Percentiles rank a stretch among this genome's conserved stretches.
Evolutionary conservation across 2,888 invertebrate genomes (phyloP).

Genomic region (Odiellus spinosus): DNA sequence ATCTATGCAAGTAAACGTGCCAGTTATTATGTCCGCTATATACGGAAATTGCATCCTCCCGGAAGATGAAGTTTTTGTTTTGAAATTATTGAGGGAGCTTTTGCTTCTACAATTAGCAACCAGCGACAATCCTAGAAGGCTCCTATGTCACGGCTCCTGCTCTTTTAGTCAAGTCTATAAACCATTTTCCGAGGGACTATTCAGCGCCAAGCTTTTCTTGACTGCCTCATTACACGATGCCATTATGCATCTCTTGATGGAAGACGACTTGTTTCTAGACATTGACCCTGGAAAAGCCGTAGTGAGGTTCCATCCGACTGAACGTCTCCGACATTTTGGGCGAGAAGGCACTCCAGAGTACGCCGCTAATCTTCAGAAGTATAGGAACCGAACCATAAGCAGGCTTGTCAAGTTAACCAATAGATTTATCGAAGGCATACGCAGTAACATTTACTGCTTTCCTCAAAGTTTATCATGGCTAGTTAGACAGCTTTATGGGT

Average conservation of each 20-base stretch:
- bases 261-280: conserved; percentile 79
- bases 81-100: conserved; percentile 47
- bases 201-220: conserved; percentile 80
- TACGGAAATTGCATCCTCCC: conserved; percentile 58
- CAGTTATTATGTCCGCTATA: conserved; percentile 45
- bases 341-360: conserved; percentile 56
- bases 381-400: conserved; percentile 60
- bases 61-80: conserved; percentile 50
- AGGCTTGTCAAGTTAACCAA: conserved; percentile 61
- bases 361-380: conserved; percentile 51
- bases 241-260: conserved; percentile 59
- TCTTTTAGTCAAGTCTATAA: conserved; percentile 74
- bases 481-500: conserved; percentile 62
- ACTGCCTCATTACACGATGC: conserved; percentile 81
- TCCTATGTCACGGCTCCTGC: conserved; percentile 67
- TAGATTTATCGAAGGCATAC: conserved; percentile 62
- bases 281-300: conserved; percentile 64
- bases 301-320: conserved; percentile 37
- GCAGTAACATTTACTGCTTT: conserved; percentile 73
- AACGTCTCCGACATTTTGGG: conserved; percentile 56
- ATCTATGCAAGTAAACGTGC: conserved; percentile 31
- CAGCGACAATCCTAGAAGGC: conserved; percentile 34
- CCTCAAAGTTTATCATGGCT: conserved; percentile 81
- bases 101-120: conserved; percentile 48
- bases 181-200: conserved; percentile 71